Evolutionary conservation across 1,140 invertebrate genomes (phyloP), one percentile per base, ranked within the genome.

Genomic region (Cylas formicarius): DNA sequence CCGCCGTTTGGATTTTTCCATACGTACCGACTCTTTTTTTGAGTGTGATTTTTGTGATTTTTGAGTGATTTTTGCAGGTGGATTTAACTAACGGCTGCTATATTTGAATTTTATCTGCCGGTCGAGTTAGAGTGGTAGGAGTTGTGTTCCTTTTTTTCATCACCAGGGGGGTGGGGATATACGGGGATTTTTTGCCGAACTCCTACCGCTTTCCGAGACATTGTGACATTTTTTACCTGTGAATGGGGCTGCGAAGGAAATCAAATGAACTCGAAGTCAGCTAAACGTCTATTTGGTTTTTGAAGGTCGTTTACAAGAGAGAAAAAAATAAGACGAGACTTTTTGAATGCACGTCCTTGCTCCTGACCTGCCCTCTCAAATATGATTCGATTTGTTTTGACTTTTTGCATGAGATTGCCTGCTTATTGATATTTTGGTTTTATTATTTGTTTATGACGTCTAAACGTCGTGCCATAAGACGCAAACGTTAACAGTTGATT

Each of bases 141-240:
- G 23, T 5, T n/a, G n/a, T n/a, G n/a, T n/a, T n/a, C n/a, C 13
- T 10, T 22, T 41, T 48, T 43, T 48, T 41, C 31, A 27, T 29
- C 38, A 48, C 39, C 44, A 9, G 9, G 6, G 7, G 10, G 37
- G 36, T 40, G 27, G 28, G 13, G n/a, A n/a, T n/a, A n/a, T n/a
- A n/a, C n/a, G 28, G 9, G 18, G 31, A 43, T 44, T 44, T 44
- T 44, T 44, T 5, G 21, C 11, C 31, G 13, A 19, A 32, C 27
- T 9, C 6, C 3, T 27, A 23, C 31, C 35, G 13, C 57, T 42
- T 58, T 56, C 46, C 35, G 37, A 50, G 47, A 64, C 61, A 64
- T 64, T 77, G 75, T 78, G 76, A 77, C 76, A 77, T 77, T 78
- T 77, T 78, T 78, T 72, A 71, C 72, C 71, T 78, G 76, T 78